These are phyloP conservation scores for Hippopotamyrus pictus DNA, from an alignment of 2,797 vertebrate genomes.

Conservation along the genomic window DNA sequence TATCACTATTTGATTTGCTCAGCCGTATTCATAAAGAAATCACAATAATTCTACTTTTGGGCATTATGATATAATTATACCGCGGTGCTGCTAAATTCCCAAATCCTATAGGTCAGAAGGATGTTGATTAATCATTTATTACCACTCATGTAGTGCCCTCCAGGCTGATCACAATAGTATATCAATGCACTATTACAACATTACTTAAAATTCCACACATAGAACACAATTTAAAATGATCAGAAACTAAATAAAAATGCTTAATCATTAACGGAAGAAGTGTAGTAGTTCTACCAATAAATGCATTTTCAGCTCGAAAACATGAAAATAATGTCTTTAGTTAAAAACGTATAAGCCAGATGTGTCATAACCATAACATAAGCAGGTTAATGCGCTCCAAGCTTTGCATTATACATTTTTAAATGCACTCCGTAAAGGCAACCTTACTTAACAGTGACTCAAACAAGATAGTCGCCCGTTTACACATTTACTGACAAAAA, in stretches of 20 bases:
- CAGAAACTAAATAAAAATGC: neutral
- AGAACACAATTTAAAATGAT: neutral
- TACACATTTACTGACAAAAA: neutral
- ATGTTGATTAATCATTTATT: neutral
- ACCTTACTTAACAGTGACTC: neutral
- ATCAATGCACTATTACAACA: neutral
- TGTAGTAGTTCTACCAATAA: neutral
- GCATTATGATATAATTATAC: neutral
- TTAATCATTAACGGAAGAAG: neutral
- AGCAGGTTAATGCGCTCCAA: neutral
- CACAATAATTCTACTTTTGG: neutral
- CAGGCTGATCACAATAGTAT: neutral
- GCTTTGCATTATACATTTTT: neutral
- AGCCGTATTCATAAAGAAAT: neutral
- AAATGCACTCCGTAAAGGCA: neutral
- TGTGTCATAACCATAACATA: neutral
- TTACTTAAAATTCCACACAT: neutral
- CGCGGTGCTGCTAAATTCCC: neutral
- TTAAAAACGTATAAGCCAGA: neutral
- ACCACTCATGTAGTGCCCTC: neutral
- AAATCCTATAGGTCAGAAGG: neutral
- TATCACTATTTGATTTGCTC: neutral
- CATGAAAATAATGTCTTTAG: neutral
- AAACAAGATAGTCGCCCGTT: neutral
- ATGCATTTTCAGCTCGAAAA: neutral